These are phyloP conservation scores for Drosophila mimetica DNA, from an alignment of 2,888 invertebrate genomes.

Conservation along the genomic window DNA sequence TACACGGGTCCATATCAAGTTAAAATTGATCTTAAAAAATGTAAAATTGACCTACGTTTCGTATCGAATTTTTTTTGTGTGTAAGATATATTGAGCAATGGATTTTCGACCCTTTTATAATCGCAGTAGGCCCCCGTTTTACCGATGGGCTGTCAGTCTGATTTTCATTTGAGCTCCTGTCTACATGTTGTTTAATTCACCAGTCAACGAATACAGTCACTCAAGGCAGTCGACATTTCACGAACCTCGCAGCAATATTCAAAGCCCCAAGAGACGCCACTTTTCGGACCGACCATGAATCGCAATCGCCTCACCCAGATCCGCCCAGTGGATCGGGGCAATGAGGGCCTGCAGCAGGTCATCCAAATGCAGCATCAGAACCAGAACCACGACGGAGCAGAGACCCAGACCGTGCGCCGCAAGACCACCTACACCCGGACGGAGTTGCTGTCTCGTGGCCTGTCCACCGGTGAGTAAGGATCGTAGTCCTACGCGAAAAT, in stretches of 20 bases:
- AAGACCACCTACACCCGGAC: conserved; percentile 41
- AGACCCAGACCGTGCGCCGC: conserved; percentile 25
- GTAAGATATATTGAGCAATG: too few relatives aligned
- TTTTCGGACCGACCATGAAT: conserved; percentile 30
- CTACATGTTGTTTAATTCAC: conserved; percentile 7
- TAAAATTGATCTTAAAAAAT: too few relatives aligned
- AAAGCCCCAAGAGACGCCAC: neutral
- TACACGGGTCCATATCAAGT: too few relatives aligned
- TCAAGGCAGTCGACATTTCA: conserved; percentile 12
- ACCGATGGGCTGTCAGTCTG: conserved; percentile 33
- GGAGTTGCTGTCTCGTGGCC: conserved; percentile 39
- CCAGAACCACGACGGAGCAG: neutral
- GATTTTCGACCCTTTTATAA: too few relatives aligned
- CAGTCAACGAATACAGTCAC: conserved; percentile 7
- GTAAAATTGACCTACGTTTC: too few relatives aligned
- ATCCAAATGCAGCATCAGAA: conserved; percentile 18
- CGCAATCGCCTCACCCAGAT: conserved; percentile 44
- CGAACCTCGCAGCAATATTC: conserved; percentile 8
- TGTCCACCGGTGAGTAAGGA: conserved; percentile 26
- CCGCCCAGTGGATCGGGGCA: conserved; percentile 32
- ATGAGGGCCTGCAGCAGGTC: conserved; percentile 49
- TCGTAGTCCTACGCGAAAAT: too few relatives aligned
- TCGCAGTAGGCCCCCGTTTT: neutral
- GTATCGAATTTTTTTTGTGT: too few relatives aligned
- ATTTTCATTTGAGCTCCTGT: conserved; percentile 23